A percentile compares a stretch with the other conserved stretches of the same genome.
Conservation (phyloP, 1,140 invertebrate genomes). For the Drosophila carrolli region DNA sequence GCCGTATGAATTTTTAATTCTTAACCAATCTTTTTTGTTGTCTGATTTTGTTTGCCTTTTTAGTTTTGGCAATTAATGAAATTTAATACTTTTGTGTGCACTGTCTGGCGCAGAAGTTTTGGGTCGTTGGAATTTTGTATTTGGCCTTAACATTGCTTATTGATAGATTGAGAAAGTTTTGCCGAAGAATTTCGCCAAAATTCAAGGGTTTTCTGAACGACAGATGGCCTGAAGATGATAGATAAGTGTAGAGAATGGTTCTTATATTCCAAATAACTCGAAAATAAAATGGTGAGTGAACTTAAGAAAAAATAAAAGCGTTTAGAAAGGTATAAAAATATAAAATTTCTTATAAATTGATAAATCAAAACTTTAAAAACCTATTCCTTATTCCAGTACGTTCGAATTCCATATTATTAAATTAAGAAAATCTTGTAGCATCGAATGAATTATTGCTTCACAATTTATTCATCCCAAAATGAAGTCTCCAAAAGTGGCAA, state of each 20-base stretch:
- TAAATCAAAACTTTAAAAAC: too few species aligned
- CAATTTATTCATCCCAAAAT: not conserved
- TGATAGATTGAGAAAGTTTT: conserved; percentile 39
- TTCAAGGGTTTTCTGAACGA: conserved; percentile 5
- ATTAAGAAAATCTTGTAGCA: not conserved
- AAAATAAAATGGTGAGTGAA: not conserved
- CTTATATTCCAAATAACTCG: not conserved
- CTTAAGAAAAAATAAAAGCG: too few species aligned
- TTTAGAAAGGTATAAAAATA: too few species aligned
- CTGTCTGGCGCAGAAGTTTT: conserved; percentile 31
- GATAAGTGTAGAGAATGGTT: conserved; percentile 6
- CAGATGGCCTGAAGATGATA: conserved; percentile 26
- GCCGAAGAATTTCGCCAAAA: conserved; percentile 13
- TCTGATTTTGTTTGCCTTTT: conserved; percentile 35
- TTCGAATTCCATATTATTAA: not conserved
- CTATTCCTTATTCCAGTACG: too few species aligned
- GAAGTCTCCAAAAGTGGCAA: conserved; percentile 1
- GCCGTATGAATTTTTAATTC: conserved; percentile 81
- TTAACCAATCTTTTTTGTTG: conserved; percentile 42
- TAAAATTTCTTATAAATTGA: too few species aligned
- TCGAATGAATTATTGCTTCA: conserved; percentile 1
- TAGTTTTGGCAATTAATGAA: conserved; percentile 80
- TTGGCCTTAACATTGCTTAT: conserved; percentile 17
- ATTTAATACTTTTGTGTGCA: conserved; percentile 78
- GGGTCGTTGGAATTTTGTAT: conserved; percentile 4